Percentiles rank a stretch among this genome's conserved stretches.
These are phyloP conservation scores for Labeo calbasu DNA, from an alignment of 2,797 vertebrate species.

Conservation along the genomic window DNA sequence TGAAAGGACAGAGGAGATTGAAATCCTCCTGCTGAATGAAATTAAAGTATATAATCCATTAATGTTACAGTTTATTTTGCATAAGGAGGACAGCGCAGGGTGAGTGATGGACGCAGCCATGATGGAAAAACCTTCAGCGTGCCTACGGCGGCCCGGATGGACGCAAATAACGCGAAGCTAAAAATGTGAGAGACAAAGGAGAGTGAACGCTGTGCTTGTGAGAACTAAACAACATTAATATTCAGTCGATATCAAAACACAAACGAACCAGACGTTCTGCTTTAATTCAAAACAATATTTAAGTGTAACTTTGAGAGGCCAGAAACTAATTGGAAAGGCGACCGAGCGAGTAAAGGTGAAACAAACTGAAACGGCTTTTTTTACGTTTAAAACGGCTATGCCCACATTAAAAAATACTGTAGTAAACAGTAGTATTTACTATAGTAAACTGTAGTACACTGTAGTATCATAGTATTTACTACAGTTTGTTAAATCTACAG, in stretches of 20 bases:
- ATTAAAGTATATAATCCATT: constrained; percentile 48
- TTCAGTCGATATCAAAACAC: background rate
- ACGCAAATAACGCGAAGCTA: background rate
- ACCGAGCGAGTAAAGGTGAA: background rate
- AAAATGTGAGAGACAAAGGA: background rate
- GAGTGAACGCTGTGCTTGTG: background rate
- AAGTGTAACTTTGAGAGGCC: too few relatives aligned
- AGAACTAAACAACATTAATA: background rate
- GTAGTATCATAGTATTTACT: too few relatives aligned
- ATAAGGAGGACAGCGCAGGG: constrained; percentile 65
- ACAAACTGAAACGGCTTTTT: background rate
- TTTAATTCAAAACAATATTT: background rate
- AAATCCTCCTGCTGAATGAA: constrained; percentile 47
- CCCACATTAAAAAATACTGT: too few relatives aligned
- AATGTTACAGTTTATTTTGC: constrained; percentile 61
- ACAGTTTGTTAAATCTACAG: too few relatives aligned
- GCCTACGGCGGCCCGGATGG: constrained; percentile 28
- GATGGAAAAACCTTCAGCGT: constrained; percentile 63
- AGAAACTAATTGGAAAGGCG: background rate
- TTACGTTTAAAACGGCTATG: too few relatives aligned
- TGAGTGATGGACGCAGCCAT: constrained; percentile 71
- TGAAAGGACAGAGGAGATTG: constrained; percentile 60
- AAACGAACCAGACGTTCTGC: background rate
- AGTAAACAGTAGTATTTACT: too few relatives aligned
- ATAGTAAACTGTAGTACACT: too few relatives aligned